Evolutionary conservation across 2,113 vertebrate genomes (phyloP).

Genomic region (Cochlearius cochlearius): DNA sequence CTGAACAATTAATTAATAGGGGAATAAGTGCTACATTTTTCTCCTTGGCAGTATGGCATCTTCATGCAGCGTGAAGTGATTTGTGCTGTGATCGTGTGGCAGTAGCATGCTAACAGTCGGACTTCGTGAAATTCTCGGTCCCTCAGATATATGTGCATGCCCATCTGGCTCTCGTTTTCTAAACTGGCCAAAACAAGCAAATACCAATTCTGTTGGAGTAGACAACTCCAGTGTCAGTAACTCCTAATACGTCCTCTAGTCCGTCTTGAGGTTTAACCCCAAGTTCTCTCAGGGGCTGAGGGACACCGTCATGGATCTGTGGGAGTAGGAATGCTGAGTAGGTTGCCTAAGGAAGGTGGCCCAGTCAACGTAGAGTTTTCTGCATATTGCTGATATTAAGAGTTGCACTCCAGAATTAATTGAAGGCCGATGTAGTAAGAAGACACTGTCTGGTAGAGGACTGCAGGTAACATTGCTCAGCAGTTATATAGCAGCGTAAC

Average conservation of each 20-base stretch:
- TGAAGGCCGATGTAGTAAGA: background rate
- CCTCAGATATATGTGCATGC: background rate
- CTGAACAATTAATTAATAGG: conserved; percentile 47
- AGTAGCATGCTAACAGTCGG: background rate
- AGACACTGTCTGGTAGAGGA: background rate
- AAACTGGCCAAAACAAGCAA: background rate
- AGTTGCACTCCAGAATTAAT: background rate
- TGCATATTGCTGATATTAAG: background rate
- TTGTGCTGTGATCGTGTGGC: background rate
- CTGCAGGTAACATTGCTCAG: background rate
- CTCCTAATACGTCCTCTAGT: background rate
- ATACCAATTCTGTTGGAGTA: background rate
- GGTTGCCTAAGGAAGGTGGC: background rate
- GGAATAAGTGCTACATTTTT: background rate
- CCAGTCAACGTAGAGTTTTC: background rate
- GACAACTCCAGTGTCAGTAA: background rate
- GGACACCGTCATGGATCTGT: background rate
- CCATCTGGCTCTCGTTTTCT: background rate
- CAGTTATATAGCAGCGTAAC: background rate
- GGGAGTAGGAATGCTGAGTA: background rate
- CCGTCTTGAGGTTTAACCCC: background rate
- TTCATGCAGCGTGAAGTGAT: background rate
- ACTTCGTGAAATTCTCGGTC: background rate
- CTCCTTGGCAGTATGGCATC: background rate
- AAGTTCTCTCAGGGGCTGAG: background rate